Evolutionary conservation across 2,888 invertebrate genomes (phyloP), one percentile per base, ranked within the genome.

Genomic region (Boloria selene): DNA sequence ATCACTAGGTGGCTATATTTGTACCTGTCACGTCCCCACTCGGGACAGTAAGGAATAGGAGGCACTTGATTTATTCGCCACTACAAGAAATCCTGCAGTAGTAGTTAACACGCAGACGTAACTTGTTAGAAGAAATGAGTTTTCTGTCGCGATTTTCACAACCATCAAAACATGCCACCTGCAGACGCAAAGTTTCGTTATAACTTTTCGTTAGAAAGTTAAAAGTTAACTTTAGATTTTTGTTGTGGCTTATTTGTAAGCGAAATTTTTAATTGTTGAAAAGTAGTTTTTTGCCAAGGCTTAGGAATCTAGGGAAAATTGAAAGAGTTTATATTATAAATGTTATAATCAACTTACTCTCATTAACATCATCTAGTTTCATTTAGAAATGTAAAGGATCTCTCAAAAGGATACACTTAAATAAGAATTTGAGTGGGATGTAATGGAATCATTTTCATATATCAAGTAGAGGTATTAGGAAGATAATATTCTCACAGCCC

Each of bases 51-150:
- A 66, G 67, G 68, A 62, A 66, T 60, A 60, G 61, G 58, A 72
- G 61, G 58, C 52, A 55, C 75, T 79, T 86, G 86, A 87, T 87
- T 86, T 87, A 87, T 86, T 76, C 78, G 78, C 72, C 75, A 76
- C 75, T 77, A 74, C 79, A 79, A 81, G 81, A 82, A 82, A 79
- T 74, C 78, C 76, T 76, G 76, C 75, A 77, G 82, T 81, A 80
- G 83, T 81, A 80, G 83, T 83, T 79, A 78, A 80, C 82, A 82
- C 79, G 81, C 76, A 79, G 77, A 77, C 77, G 84, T 82, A 83
- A 84, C 58, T 65, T 68, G 52, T 59, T 59, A 38, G 17, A 17
- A 13, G 6, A 38, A 63, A 56, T 56, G 55, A 56, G 59, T 64
- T 68, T 60, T 42, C 52, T 53, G 22, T 58, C 56, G 64, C 59